phyloP scores from a whole-genome alignment of 2,113 vertebrate species.

The Plecturocebus donacophilus region DNA sequence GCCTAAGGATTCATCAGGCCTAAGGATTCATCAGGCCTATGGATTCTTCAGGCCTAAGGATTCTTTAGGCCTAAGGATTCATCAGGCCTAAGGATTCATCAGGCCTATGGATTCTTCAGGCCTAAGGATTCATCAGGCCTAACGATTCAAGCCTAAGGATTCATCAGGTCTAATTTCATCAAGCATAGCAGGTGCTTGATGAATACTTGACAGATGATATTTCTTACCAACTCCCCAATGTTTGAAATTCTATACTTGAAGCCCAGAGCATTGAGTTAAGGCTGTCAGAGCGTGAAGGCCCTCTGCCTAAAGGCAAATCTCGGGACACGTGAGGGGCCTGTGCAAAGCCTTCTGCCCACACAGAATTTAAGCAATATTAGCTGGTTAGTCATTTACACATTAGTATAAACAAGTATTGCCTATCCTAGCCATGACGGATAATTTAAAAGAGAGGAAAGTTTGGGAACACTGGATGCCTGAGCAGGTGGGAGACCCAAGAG shows the following conservation, averaged over 20 bases:
- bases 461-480: rapidly evolving
- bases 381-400: neutral
- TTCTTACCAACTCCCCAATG: neutral
- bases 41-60: too few species aligned
- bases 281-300: neutral
- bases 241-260: neutral
- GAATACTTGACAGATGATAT: neutral
- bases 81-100: too few species aligned
- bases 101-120: too few species aligned
- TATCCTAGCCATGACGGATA: neutral
- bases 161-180: too few species aligned
- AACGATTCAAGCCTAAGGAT: too few species aligned
- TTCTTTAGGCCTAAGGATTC: too few species aligned
- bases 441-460: neutral
- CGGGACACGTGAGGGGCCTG: rapidly evolving
- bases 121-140: too few species aligned
- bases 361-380: neutral
- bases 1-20: too few species aligned
- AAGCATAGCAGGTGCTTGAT: neutral
- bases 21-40: too few species aligned
- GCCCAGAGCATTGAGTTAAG: neutral
- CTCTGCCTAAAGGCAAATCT: neutral
- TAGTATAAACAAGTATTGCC: neutral
- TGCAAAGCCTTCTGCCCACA: neutral
- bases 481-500: neutral